Evolutionary conservation across 1,140 invertebrate species (phyloP).

Genomic region (Octopus bimaculoides): DNA sequence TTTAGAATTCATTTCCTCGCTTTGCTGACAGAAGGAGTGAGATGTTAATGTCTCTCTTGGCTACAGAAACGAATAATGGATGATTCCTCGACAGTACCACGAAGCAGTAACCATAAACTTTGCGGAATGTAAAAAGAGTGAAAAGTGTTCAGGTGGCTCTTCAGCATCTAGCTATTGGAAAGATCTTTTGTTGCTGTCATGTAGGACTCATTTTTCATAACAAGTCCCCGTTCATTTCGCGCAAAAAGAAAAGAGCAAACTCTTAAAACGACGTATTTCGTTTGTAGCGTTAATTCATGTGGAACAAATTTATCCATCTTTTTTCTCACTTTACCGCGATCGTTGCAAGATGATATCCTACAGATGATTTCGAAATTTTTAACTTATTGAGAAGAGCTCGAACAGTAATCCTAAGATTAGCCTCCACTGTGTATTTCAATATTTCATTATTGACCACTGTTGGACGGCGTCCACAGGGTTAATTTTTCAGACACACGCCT

Average conservation of each 20-base stretch:
- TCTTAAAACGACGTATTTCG: neutral
- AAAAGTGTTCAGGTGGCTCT: neutral
- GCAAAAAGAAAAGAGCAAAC: neutral
- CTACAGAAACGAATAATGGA: neutral
- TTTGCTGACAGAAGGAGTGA: no score
- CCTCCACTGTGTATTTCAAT: neutral
- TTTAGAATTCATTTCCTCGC: no score
- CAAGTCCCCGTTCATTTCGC: neutral
- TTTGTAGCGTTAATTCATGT: neutral
- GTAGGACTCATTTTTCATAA: neutral
- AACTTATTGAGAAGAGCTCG: neutral
- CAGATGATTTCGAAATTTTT: neutral
- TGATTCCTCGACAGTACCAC: neutral
- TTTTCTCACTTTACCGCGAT: neutral
- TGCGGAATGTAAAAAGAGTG: neutral
- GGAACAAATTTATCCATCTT: neutral
- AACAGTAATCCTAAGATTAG: neutral
- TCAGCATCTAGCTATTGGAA: neutral
- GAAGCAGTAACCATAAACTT: neutral
- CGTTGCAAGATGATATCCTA: neutral
- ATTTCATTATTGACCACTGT: neutral
- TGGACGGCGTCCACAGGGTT: neutral
- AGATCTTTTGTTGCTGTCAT: neutral
- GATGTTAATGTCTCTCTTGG: no score
- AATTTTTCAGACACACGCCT: neutral